phyloP scores from a whole-genome alignment of 2,113 vertebrate genomes.

The Gymnocephalus cernua region DNA sequence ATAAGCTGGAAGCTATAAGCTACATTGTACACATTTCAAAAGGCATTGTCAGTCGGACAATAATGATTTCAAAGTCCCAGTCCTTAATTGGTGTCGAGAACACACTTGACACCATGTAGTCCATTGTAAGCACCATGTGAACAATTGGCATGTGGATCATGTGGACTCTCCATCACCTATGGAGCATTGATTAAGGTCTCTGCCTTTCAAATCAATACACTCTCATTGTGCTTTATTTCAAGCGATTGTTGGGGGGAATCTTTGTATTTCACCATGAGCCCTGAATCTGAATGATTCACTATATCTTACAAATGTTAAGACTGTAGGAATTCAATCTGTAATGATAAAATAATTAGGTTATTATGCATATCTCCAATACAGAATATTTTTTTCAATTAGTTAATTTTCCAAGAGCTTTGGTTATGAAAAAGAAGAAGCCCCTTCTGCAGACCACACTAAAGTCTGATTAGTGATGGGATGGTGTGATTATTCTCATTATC shows the following conservation, averaged over 20 bases:
- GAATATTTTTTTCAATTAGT: neutral
- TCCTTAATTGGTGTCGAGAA: neutral
- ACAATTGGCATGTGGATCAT: neutral
- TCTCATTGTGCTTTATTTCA: neutral
- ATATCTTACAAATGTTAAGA: too few species aligned
- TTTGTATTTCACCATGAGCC: neutral
- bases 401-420: neutral
- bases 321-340: neutral
- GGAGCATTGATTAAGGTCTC: neutral
- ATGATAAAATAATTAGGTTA: neutral
- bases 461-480: neutral
- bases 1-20: neutral
- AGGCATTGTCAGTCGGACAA: neutral
- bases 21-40: neutral
- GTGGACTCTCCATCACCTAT: neutral
- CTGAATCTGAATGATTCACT: slow-evolving; percentile 4
- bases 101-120: neutral
- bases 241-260: neutral
- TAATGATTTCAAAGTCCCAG: neutral
- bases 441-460: neutral
- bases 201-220: neutral
- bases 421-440: too few species aligned
- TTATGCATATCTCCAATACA: neutral
- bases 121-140: neutral
- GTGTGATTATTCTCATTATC: neutral